Evolutionary conservation across 2,888 invertebrate genomes (phyloP), one percentile per base, ranked within the genome.

Genomic region (Trissolcus japonicus): DNA sequence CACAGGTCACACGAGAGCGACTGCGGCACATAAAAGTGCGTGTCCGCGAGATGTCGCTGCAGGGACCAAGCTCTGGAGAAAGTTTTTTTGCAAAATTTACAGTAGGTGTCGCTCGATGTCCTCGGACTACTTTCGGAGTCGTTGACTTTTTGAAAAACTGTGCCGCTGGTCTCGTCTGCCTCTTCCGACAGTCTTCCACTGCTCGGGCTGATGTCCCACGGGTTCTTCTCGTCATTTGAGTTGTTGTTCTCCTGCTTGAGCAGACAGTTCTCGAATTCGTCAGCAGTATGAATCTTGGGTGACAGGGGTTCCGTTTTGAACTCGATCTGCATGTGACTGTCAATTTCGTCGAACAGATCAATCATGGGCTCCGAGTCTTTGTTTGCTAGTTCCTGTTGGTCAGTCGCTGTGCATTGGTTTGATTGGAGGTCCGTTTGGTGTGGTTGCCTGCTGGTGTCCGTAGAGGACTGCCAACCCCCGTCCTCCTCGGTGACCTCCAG

Each of bases 41-140:
- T 90, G 82, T 90, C 90, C 53, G 90, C 87, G 84, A 91, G 86
- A 81, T 91, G 91, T 76, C 90, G 89, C 83, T 90, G 90, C 9
- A 90, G 85, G 50, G 90, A 91, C 90, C 90, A 90, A 25, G 89
- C 89, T 53, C 90, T 87, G 16, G 91, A 90, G 83, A 91, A 91
- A 67, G 88, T 89, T 84, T 91, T 90, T 77, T 86, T 86, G 80
- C 90, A 91, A 79, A 90, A 87, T 78, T 86, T 87, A 82, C 90
- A 90, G 80, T 87, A 90, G 53, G 86, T 85, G 25, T 83, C 85
- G 78, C 80, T 83, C 41, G 79, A 19, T 0, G 60, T 1, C 2
- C 78, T 68, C 14, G 59, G 55, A 4, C 16, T 48, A 19, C 54
- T 16, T 19, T 57, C 46, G 29, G 61, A 54, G 11, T 61, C 56